A percentile compares a stretch with the other conserved stretches of the same genome.
Conservation (phyloP, 2,797 vertebrate genomes). For the Ciconia nigra region DNA sequence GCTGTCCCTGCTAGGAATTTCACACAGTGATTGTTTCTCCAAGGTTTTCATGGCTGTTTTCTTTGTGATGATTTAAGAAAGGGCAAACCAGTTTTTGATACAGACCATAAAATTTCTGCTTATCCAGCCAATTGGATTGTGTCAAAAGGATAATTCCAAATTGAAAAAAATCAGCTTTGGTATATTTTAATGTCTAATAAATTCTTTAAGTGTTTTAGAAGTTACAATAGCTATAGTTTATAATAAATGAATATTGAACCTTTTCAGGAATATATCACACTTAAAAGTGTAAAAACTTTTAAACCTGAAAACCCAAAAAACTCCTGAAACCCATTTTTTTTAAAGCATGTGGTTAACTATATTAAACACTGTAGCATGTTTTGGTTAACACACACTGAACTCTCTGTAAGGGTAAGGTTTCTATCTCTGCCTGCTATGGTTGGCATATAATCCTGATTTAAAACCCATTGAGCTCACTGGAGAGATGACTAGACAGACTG, state of each 20-base stretch:
- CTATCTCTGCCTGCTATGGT: neutral
- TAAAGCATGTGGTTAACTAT: neutral
- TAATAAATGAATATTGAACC: neutral
- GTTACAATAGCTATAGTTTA: neutral
- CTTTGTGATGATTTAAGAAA: neutral
- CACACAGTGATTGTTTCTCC: neutral
- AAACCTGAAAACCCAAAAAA: neutral
- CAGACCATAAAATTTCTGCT: neutral
- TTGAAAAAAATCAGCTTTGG: neutral
- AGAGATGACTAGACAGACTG: neutral
- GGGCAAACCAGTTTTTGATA: neutral
- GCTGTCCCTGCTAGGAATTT: neutral
- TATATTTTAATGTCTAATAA: neutral
- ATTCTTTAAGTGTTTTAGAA: neutral
- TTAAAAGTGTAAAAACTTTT: neutral
- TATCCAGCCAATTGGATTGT: neutral
- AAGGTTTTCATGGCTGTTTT: neutral
- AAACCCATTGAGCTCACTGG: neutral
- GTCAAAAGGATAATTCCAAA: neutral
- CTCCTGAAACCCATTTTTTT: neutral
- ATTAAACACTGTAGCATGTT: neutral
- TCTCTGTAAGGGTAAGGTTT: neutral
- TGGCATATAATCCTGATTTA: neutral
- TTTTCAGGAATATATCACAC: neutral
- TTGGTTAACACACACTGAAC: neutral